These are phyloP conservation scores for Oceanodroma leucorhoa DNA, from an alignment of 2,797 vertebrate species.

Conservation along the genomic window DNA sequence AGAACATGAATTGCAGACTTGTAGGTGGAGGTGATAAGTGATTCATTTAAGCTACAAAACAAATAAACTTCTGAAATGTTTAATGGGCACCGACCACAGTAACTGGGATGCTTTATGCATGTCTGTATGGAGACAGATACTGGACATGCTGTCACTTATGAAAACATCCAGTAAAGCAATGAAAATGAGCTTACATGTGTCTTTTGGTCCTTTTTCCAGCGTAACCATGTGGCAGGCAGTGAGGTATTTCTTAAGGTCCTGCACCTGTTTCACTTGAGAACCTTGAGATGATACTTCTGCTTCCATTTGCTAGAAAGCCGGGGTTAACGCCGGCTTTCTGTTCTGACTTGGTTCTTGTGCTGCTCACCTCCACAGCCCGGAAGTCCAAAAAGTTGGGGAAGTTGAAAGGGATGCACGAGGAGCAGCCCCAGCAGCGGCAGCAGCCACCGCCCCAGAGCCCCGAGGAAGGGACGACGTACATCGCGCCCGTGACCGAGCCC, in stretches of 20 bases:
- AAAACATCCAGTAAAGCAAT: background rate
- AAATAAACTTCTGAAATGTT: background rate
- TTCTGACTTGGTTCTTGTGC: background rate
- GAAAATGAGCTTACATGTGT: background rate
- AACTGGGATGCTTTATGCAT: background rate
- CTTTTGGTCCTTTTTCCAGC: background rate
- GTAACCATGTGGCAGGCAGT: background rate
- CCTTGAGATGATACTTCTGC: background rate
- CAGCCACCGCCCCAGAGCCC: conserved; percentile 81
- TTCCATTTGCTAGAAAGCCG: background rate
- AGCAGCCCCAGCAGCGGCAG: conserved; percentile 73
- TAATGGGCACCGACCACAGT: accelerated
- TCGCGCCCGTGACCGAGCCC: conserved; percentile 87
- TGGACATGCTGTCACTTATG: background rate
- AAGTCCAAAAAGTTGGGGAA: conserved; percentile 98
- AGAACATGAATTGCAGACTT: background rate
- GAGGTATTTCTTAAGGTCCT: background rate
- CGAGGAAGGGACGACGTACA: conserved; percentile 86
- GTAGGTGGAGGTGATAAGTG: background rate
- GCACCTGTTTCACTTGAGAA: background rate
- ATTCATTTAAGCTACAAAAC: background rate
- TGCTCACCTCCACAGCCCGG: conserved; percentile 79
- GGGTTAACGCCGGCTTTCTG: background rate
- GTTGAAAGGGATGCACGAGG: conserved; percentile 91
- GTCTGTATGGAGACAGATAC: background rate